A percentile compares a stretch with the other conserved stretches of the same genome.
Evolutionary conservation across 2,113 vertebrate genomes (phyloP).

Genomic region (Turdus rufiventris): DNA sequence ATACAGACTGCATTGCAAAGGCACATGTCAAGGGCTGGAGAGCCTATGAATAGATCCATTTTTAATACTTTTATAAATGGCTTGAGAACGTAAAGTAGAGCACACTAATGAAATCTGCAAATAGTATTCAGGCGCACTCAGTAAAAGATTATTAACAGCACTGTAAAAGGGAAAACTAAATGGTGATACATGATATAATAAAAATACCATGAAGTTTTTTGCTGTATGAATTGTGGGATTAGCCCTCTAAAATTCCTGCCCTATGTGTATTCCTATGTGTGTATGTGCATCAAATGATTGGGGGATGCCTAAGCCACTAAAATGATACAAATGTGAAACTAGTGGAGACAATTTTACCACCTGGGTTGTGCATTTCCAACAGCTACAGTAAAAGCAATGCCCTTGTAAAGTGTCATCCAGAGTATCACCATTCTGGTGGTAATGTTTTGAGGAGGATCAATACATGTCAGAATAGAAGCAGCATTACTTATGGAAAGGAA

Average conservation of each 20-base stretch:
- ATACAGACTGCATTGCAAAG: background rate
- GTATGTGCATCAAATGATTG: background rate
- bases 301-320: background rate
- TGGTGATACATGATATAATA: background rate
- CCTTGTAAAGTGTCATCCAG: background rate
- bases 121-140: background rate
- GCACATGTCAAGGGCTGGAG: background rate
- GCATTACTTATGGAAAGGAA: background rate
- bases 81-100: constrained; percentile 35
- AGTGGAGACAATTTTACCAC: background rate
- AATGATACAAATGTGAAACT: background rate
- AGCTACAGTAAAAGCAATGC: background rate
- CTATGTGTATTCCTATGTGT: background rate
- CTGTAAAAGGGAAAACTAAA: background rate
- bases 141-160: background rate
- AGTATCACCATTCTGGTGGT: background rate
- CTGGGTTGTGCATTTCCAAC: background rate
- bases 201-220: background rate
- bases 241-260: background rate
- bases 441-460: background rate
- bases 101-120: constrained; percentile 23
- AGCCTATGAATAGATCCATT: constrained; percentile 31
- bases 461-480: background rate
- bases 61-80: constrained; percentile 25
- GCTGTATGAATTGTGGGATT: background rate